Conservation (phyloP, 2,888 invertebrate genomes). For the Hybos culiciformis region DNA sequence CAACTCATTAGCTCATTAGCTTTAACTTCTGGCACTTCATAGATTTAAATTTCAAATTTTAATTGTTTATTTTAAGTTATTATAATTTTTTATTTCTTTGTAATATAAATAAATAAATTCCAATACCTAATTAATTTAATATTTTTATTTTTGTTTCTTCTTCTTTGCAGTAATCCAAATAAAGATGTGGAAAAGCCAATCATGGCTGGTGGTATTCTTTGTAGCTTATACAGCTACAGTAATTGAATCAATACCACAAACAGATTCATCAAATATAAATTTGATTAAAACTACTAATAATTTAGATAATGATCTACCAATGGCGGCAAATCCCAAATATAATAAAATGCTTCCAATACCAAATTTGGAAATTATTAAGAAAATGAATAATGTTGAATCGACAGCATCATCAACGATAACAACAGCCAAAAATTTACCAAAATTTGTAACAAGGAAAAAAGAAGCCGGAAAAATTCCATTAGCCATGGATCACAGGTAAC, state of each 20-base stretch:
- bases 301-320: conserved; percentile 12
- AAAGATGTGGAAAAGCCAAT: conserved; percentile 33
- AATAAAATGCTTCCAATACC: conserved; percentile 25
- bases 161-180: conserved; percentile 7
- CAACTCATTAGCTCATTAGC: no score
- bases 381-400: conserved; percentile 2
- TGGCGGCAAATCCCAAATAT: conserved; percentile 12
- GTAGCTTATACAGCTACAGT: conserved; percentile 22
- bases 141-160: conserved; percentile 10
- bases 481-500: conserved; percentile 18
- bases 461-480: conserved; percentile 18
- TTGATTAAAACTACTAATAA: conserved; percentile 22
- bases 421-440: conserved; percentile 22
- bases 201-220: conserved; percentile 32
- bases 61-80: no score
- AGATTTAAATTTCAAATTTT: no score
- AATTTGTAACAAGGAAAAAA: conserved; percentile 25
- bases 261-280: conserved; percentile 18
- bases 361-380: conserved; percentile 20
- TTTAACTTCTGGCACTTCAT: no score
- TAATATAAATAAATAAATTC: no score
- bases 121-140: no score
- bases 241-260: conserved; percentile 14
- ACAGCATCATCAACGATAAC: conserved; percentile 14
- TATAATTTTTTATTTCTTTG: no score